Conservation (phyloP, 2,113 vertebrate species). For the Felis chaus region DNA sequence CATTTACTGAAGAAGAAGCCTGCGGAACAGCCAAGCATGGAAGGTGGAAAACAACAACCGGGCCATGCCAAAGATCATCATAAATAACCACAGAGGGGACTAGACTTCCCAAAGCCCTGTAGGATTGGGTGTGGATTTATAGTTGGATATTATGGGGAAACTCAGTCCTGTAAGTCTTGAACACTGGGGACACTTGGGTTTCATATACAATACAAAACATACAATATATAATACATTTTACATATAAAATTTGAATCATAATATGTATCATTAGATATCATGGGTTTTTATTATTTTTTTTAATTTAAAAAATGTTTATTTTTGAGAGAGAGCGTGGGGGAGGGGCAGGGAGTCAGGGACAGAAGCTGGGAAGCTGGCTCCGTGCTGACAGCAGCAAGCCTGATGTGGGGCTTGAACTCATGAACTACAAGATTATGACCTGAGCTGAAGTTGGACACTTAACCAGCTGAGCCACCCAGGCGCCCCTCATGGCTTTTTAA, state of each 20-base stretch:
- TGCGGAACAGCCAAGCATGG: not conserved
- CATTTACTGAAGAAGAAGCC: not conserved
- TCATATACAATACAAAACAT: not conserved
- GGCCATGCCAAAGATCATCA: not conserved
- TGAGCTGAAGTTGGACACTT: too few relatives aligned
- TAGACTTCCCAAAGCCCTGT: not conserved
- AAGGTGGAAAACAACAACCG: not conserved
- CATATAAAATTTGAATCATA: not conserved
- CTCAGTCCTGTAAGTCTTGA: not conserved
- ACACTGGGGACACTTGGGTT: not conserved
- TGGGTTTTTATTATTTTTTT: not conserved
- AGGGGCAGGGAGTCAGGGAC: too few relatives aligned
- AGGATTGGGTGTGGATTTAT: not conserved
- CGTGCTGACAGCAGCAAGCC: too few relatives aligned
- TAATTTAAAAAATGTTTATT: too few relatives aligned
- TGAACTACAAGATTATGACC: too few relatives aligned
- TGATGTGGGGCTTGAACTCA: too few relatives aligned
- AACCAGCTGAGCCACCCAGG: too few relatives aligned
- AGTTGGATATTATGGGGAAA: not conserved
- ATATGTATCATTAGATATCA: not conserved
- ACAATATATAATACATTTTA: not conserved
- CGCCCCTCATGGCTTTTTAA: not conserved
- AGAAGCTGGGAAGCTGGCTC: too few relatives aligned
- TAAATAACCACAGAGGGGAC: not conserved
- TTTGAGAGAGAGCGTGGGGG: too few relatives aligned